Evolutionary conservation across 2,888 invertebrate species (phyloP), one percentile per base, ranked within the genome.

Genomic region (Polyploca ridens): DNA sequence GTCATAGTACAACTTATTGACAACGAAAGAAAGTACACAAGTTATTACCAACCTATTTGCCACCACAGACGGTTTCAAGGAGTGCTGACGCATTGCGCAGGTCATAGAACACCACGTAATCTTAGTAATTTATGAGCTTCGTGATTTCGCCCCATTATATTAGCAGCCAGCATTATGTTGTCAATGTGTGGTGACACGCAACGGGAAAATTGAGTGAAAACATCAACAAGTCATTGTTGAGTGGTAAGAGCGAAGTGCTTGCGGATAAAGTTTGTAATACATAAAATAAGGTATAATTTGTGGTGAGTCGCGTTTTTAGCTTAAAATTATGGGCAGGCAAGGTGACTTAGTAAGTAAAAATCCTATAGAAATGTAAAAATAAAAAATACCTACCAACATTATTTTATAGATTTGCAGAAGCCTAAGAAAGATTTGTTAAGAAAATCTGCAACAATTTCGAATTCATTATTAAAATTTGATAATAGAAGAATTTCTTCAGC

Each of bases 191-290:
- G 19, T 19, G 58, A 65, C 77, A 78, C 79, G 77, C 77, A 57
- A 73, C 62, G 16, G 62, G 65, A 66, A 73, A 72, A 70, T 75
- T 38, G 63, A 75, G 75, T 74, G 71, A 75, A 76, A 76, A 78
- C 68, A 61, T 41, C 61, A 41, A 41, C 41, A 61, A 61, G 61
- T 33, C 61, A 44, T 41, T 27, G 61, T 61, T 19, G 61, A 61
- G 41, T 61, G 61, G 41, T 19, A 61, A 61, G 19, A 61, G 61
- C 41, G 44, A 19, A 61, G 27, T 54, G 54, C 16, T 54, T 54
- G 54, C 16, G 7, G 61, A 61, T 61, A 61, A 61, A 19, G 44
- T n/a, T 49, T 8, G 61, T 16, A 61, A 13, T 41, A 44, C n/a
- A 61, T 27, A 6, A 61, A 44, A 27, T 14, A 19, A 19, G 27